phyloP scores from a whole-genome alignment of 1,140 invertebrate species.

The Andricus grossulariae region DNA sequence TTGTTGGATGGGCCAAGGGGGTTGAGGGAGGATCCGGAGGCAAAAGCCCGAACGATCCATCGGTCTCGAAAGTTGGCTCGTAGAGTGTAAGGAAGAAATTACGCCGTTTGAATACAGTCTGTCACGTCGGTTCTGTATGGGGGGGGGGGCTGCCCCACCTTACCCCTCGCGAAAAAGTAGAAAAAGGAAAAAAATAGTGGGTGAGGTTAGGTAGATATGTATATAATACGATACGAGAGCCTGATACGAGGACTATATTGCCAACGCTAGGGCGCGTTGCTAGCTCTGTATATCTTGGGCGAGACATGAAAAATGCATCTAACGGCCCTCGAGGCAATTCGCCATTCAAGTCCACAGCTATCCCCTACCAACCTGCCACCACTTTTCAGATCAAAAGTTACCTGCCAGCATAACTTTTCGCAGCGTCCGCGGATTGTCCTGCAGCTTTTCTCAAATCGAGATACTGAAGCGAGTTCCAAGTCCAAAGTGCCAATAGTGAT shows the following conservation, averaged over 20 bases:
- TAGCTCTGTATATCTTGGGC: slow-evolving; percentile 51
- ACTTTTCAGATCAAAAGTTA: slow-evolving; percentile 74
- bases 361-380: slow-evolving; percentile 65
- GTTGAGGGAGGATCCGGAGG: slow-evolving; percentile 47
- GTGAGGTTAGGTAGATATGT: slow-evolving; percentile 37
- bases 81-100: slow-evolving; percentile 54
- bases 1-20: background rate
- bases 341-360: slow-evolving; percentile 66
- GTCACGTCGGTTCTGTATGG: slow-evolving; percentile 33
- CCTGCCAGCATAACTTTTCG: slow-evolving; percentile 58
- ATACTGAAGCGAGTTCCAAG: slow-evolving; percentile 22
- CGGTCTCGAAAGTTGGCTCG: slow-evolving; percentile 56
- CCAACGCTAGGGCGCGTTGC: slow-evolving; percentile 38
- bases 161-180: slow-evolving; percentile 31
- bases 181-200: slow-evolving; percentile 31
- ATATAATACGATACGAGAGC: slow-evolving; percentile 43
- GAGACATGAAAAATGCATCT: slow-evolving; percentile 74
- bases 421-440: background rate
- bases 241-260: slow-evolving; percentile 37
- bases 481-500: slow-evolving; percentile 10
- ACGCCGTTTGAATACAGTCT: slow-evolving; percentile 63
- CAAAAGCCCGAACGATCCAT: slow-evolving; percentile 62
- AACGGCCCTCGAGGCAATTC: slow-evolving; percentile 65
- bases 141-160: background rate
- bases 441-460: slow-evolving; percentile 5